Percentiles rank a stretch among this genome's conserved stretches.
Conservation (phyloP, 2,888 invertebrate species). For the Drosophila parthenogenetica region DNA sequence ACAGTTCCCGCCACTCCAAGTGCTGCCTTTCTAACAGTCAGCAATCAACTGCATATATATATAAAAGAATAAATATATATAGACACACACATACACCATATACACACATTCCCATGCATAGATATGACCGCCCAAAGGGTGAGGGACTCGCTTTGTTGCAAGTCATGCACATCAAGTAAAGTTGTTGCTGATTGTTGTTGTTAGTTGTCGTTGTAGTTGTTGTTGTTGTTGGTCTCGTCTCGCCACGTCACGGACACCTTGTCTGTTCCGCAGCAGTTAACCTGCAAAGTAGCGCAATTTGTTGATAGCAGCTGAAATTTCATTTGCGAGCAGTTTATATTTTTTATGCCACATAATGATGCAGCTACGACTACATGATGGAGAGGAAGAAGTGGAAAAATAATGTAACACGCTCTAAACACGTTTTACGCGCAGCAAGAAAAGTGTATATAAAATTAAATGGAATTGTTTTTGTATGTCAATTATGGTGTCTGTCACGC, state of each 20-base stretch:
- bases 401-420: conserved; percentile 58
- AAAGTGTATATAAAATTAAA: conserved; percentile 46
- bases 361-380: conserved; percentile 35
- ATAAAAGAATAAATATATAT: conserved; percentile 28
- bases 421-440: conserved; percentile 56
- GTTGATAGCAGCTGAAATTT: conserved; percentile 78
- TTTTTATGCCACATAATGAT: conserved; percentile 64
- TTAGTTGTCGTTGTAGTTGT: conserved; percentile 37
- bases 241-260: conserved; percentile 49
- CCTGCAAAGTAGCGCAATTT: conserved; percentile 80
- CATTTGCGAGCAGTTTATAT: conserved; percentile 72
- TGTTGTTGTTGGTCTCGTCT: conserved; percentile 37
- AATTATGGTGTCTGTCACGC: conserved; percentile 40
- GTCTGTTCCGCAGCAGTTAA: conserved; percentile 78
- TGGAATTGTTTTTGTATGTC: conserved; percentile 58
- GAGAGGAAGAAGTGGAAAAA: neutral
- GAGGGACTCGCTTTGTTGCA: conserved; percentile 68
- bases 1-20: conserved; percentile 36
- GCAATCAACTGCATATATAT: conserved; percentile 64
- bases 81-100: conserved; percentile 17
- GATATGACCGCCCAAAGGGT: conserved; percentile 13
- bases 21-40: conserved; percentile 43
- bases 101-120: conserved; percentile 8
- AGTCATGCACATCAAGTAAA: conserved; percentile 75
- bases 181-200: conserved; percentile 48